Conservation (phyloP, 2,797 vertebrate genomes). For the Cynodonichthys magdalenae region DNA sequence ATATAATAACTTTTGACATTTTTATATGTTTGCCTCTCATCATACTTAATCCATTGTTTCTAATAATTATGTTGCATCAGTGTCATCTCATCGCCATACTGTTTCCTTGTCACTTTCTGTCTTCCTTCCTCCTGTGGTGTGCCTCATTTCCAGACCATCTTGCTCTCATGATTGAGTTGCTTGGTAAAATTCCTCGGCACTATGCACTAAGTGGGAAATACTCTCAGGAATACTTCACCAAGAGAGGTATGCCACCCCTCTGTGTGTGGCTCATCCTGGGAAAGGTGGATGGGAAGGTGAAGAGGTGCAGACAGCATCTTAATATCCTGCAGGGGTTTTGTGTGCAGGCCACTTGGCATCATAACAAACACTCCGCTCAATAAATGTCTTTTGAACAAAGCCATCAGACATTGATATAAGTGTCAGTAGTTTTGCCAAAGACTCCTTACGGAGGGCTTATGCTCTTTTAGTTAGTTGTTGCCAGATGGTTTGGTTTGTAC, state of each 20-base stretch:
- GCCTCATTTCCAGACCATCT: constrained; percentile 85
- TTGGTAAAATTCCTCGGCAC: constrained; percentile 84
- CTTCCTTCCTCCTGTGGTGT: constrained; percentile 43
- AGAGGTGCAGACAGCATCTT: constrained; percentile 36
- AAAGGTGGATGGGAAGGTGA: constrained; percentile 26
- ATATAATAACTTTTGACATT: constrained; percentile 17
- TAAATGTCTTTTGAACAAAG: constrained; percentile 21
- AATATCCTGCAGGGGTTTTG: constrained; percentile 1
- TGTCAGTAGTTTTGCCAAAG: constrained; percentile 32
- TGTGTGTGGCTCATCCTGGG: constrained; percentile 64
- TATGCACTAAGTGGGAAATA: constrained; percentile 86
- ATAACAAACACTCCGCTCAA: constrained; percentile 7
- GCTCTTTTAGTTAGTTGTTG: background rate
- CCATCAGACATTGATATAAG: constrained; percentile 28
- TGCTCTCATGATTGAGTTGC: constrained; percentile 84
- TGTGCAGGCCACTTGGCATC: background rate
- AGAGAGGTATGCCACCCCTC: constrained; percentile 75
- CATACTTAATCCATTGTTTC: constrained; percentile 56
- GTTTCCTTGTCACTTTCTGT: background rate
- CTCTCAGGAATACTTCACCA: constrained; percentile 86
- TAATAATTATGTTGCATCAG: constrained; percentile 54
- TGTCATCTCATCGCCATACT: constrained; percentile 34
- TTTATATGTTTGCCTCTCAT: constrained; percentile 28
- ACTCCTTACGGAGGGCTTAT: constrained; percentile 6
- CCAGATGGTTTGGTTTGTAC: background rate